Base-by-base conservation (phyloP, 2,888 invertebrate species). In the Pyralis farinalis region DNA sequence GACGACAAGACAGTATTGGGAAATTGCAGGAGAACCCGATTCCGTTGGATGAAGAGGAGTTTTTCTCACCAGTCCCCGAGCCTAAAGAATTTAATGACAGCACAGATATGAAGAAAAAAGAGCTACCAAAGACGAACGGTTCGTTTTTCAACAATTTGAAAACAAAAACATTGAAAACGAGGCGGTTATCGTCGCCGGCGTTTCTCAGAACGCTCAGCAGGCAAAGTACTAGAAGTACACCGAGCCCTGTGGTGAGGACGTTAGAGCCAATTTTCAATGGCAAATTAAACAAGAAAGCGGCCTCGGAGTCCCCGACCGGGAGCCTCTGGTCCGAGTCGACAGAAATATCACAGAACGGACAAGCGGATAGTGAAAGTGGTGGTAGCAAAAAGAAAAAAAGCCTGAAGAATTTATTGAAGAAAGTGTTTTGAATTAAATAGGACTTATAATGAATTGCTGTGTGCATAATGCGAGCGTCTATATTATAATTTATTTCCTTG, bases 381-480 rank as follows among this genome's bases (percentile, higher is more conserved):
- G 64, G 71, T 21, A 63, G 72, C 45, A 93, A 92, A 60, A 94
- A 93, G 72, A 90, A 86, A 60, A 92, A 93, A 65, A 91, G 93
- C 63, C 90, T 96, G 53, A 95, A 93, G 73, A 94, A 93, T 79
- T 92, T 95, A 71, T 91, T 95, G 68, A 94, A 92, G 60, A 95
- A 94, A 90, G 93, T 95, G 70, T 95, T 95, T 90, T 94, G 90
- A 92, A 16, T 16, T 16, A 16, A 16, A 3, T 16, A 4, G n/a
- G n/a, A n/a, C n/a, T n/a, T 16, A 4, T 16, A 16, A 16, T 16
- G 16, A 3, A 16, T 16, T 4, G 45, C 46, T 41, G 49, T 37
- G 27, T 37, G 43, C 41, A 34, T 35, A 35, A 20, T 43, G 49
- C 52, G 47, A 32, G 20, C 32, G 32, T 68, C 75, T 77, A 68